Conservation (phyloP, 2,113 vertebrate genomes). For the Pelobates fuscus region DNA sequence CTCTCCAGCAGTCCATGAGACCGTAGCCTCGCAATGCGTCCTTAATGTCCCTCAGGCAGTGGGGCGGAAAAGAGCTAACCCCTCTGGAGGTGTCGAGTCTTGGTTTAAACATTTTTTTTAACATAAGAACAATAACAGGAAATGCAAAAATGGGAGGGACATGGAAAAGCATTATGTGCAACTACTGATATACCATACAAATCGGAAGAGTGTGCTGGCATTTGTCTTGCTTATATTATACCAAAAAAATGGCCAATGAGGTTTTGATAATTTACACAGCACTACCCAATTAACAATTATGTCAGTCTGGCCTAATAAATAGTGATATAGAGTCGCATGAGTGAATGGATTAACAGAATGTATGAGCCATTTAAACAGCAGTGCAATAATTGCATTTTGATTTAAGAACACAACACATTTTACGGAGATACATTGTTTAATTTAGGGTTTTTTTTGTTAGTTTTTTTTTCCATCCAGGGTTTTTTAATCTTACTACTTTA, state of each 20-base stretch:
- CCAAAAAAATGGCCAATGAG: conserved; percentile 34
- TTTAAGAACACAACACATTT: conserved; percentile 58
- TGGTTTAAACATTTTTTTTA: too few species aligned
- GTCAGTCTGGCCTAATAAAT: conserved; percentile 65
- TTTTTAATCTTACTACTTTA: too few species aligned
- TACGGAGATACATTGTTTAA: background rate
- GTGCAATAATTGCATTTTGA: conserved; percentile 56
- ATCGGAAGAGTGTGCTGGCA: conserved; percentile 41
- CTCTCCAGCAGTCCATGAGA: too few species aligned
- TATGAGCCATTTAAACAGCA: conserved; percentile 53
- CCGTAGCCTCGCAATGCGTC: too few species aligned
- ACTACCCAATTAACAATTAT: conserved; percentile 62
- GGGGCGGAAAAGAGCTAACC: too few species aligned
- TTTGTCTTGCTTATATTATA: too few species aligned
- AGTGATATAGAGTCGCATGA: conserved; percentile 53
- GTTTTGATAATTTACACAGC: conserved; percentile 57
- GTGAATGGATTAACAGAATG: conserved; percentile 56
- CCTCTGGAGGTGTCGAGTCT: too few species aligned
- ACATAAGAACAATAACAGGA: too few species aligned
- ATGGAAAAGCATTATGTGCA: too few species aligned
- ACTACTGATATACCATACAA: background rate
- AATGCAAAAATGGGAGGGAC: too few species aligned
- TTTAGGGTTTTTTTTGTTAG: background rate
- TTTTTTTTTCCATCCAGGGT: too few species aligned
- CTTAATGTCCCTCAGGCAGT: too few species aligned